Evolutionary conservation across 2,797 vertebrate genomes (phyloP).

Genomic region (Emys orbicularis): DNA sequence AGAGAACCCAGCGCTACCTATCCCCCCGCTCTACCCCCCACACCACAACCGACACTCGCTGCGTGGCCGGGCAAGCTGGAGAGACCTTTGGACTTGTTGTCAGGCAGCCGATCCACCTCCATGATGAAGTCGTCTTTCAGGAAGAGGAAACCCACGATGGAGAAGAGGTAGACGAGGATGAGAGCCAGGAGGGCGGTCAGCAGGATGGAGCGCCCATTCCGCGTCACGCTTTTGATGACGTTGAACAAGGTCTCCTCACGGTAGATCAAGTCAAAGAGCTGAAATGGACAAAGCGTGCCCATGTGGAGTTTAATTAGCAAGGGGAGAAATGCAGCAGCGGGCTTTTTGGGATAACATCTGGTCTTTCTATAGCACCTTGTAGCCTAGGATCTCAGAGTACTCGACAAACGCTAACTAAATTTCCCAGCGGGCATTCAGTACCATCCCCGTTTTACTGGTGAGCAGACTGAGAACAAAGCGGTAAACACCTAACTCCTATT

Average conservation of each 20-base stretch:
- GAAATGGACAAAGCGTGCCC: conserved; percentile 21
- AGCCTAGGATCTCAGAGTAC: neutral
- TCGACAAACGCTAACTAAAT: conserved; percentile 31
- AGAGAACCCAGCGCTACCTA: neutral
- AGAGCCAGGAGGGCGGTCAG: conserved; percentile 96
- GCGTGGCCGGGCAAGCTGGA: neutral
- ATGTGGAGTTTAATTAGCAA: neutral
- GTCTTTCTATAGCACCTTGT: conserved; percentile 40
- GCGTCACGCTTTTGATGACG: conserved; percentile 97
- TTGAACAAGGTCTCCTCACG: conserved; percentile 97
- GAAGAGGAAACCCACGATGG: conserved; percentile 96
- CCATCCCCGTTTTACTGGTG: neutral
- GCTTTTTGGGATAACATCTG: conserved; percentile 15
- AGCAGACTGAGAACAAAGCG: neutral
- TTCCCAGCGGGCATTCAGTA: conserved; percentile 34
- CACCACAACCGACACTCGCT: fast-evolving
- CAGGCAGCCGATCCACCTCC: conserved; percentile 91
- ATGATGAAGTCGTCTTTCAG: conserved; percentile 97
- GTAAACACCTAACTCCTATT: neutral
- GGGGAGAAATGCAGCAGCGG: neutral
- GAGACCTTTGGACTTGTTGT: conserved; percentile 80
- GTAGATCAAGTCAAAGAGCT: conserved; percentile 98
- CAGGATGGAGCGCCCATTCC: conserved; percentile 96
- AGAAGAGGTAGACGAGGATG: conserved; percentile 99
- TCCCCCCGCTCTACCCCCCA: neutral